A percentile compares a stretch with the other conserved stretches of the same genome.
Conservation (phyloP, 2,797 vertebrate species). For the Melopsittacus undulatus region DNA sequence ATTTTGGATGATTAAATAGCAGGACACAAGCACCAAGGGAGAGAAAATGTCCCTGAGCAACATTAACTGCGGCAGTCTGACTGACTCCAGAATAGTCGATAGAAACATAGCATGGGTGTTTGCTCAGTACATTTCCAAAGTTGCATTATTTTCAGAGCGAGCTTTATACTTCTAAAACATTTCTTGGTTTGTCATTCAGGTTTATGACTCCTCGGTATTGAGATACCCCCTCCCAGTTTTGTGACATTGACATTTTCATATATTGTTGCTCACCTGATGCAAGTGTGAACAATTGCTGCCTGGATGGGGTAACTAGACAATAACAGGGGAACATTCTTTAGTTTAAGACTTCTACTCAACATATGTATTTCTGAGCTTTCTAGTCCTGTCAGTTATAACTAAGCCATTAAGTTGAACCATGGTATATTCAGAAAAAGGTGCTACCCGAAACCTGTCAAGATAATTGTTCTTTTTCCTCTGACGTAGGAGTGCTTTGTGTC, state of each 20-base stretch:
- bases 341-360: not conserved
- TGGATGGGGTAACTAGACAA: not conserved
- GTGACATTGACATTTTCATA: not conserved
- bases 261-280: not conserved
- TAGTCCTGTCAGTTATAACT: constrained; percentile 15
- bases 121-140: not conserved
- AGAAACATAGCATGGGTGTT: not conserved
- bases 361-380: not conserved
- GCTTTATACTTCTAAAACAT: not conserved
- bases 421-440: constrained; percentile 12
- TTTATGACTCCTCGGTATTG: not conserved
- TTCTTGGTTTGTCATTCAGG: not conserved
- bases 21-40: not conserved
- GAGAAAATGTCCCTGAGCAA: not conserved
- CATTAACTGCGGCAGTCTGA: not conserved
- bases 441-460: not conserved
- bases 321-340: not conserved
- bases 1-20: not conserved
- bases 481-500: constrained; percentile 44
- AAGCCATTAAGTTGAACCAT: not conserved
- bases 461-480: constrained; percentile 62
- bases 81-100: not conserved
- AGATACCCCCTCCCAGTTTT: not conserved
- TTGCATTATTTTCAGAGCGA: not conserved
- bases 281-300: not conserved